Base-by-base conservation (phyloP, 1,140 invertebrate species). In the Eciton burchellii region DNA sequence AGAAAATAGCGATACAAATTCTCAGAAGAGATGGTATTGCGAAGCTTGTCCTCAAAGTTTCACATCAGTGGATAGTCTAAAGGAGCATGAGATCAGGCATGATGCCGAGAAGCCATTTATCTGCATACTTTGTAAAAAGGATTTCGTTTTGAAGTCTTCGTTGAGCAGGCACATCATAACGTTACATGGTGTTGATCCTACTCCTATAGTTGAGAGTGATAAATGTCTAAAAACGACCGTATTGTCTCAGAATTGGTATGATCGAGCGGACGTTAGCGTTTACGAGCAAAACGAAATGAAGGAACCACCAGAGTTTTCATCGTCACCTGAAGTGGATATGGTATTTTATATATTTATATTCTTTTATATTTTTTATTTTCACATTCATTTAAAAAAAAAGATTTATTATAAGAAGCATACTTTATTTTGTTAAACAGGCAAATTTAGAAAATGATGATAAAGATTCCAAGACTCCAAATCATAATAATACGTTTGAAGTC, bases 101-200 rank as follows among this genome's bases (percentile, higher is more conserved):
- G 91, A 93, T n/a, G 86, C 84, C 3, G 91, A 92, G 19, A 93
- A 93, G 56, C 93, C 93, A 4, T 94, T 87, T 76, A 81, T 92
- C 49, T 95, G 94, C 73, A 86, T 94, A 68, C 63, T 95, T 0
- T 95, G 94, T 74, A 91, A 94, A 70, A 93, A 94, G 81, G 91
- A 92, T 82, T 94, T 94, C 68, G 90, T 87, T 0, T 43, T 93
- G 5, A 93, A 93, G 66, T 92, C 92, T 24, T 93, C 91, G 26
- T 82, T 95, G 24, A 94, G 92, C 66, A 89, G 92, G 84, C 94
- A 95, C 73, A 93, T 95, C 35, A 82, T 93, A n/a, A 87, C 90
- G 2, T 84, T 90, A 12, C 94, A 95, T 71, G 93, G 93, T 0
- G 92, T 94, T 9, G 86, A 88, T 70, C 86, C 86, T 35, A 52